Evolutionary conservation across 1,140 invertebrate species (phyloP).

Genomic region (Bradysia coprophila): DNA sequence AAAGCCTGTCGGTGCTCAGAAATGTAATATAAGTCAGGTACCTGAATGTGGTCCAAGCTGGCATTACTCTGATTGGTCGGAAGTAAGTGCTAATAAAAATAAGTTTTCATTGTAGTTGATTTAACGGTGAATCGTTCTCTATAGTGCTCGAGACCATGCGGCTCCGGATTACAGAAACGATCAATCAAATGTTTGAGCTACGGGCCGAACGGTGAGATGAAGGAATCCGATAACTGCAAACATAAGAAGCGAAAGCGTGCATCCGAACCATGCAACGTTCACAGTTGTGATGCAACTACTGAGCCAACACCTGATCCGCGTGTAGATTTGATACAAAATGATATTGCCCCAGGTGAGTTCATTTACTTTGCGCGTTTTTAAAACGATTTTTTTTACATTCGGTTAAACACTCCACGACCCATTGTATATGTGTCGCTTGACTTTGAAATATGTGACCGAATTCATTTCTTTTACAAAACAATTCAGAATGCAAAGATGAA

Average conservation of each 20-base stretch:
- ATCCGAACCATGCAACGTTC: constrained; percentile 37
- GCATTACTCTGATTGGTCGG: constrained; percentile 41
- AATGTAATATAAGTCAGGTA: constrained; percentile 26
- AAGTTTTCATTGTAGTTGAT: background rate
- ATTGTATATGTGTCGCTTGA: background rate
- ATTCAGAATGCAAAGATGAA: constrained; percentile 42
- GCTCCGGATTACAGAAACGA: constrained; percentile 37
- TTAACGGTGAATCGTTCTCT: constrained; percentile 2
- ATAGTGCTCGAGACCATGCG: constrained; percentile 35
- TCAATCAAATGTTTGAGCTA: constrained; percentile 36
- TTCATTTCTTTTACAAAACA: background rate
- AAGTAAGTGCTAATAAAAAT: too few species aligned
- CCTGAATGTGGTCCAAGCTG: constrained; percentile 33
- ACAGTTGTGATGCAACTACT: constrained; percentile 27
- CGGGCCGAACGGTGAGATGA: constrained; percentile 20
- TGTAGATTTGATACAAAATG: constrained; percentile 14
- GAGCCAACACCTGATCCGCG: constrained; percentile 8
- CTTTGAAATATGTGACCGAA: background rate
- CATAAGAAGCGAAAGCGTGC: constrained; percentile 32
- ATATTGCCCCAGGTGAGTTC: constrained; percentile 6
- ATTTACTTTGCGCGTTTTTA: background rate
- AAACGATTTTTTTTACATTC: too few species aligned
- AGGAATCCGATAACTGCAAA: constrained; percentile 27
- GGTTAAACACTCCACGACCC: too few species aligned
- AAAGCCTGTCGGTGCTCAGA: constrained; percentile 13